Base-by-base conservation (phyloP, 2,113 vertebrate species). In the Isurus oxyrinchus region DNA sequence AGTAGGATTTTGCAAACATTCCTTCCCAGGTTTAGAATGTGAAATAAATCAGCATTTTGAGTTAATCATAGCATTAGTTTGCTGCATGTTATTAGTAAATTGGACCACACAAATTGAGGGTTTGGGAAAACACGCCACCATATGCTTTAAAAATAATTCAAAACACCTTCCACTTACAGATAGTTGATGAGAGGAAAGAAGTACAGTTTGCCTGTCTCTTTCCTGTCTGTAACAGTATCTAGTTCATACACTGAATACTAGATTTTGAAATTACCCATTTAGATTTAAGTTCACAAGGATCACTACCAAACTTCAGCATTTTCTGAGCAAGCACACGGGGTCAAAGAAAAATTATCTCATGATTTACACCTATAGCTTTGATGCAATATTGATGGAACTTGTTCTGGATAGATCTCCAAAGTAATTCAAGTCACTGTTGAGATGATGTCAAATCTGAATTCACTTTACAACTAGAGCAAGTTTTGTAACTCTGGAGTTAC, bases 351-450 rank as follows among this genome's bases (percentile, higher is more conserved):
- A 91, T 91, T 61, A 91, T 91, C 31, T 59, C 13, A 35, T 57
- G 88, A 61, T 35, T 1, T 19, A n/a, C 55, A 61, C 16, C 57
- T 16, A 5, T 27, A 91, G 88, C 88, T 91, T 31, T 61, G 88
- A 91, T 49, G 55, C 88, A 91, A 59, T 91, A 91, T 91, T n/a
- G 88, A 91, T 57, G n/a, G 88, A 91, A 57, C 31, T 91, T 91
- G 27, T 91, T 61, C 88, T 59, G 55, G 31, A 57, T 57, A 16
- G 55, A 91, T 16, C 57, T 35, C 55, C 61, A 19, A 5, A 59
- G 88, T 91, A 57, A 59, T 61, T 59, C 31, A 91, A 35, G 55
- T 57, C 88, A 61, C 88, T 91, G 31, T n/a, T n/a, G 55, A n/a
- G 27, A 91, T 31, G 6, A 61, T 91, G 14, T 5, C 88, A 91